Evolutionary conservation across 2,797 vertebrate genomes (phyloP).

Genomic region (Psittacula derbiana): DNA sequence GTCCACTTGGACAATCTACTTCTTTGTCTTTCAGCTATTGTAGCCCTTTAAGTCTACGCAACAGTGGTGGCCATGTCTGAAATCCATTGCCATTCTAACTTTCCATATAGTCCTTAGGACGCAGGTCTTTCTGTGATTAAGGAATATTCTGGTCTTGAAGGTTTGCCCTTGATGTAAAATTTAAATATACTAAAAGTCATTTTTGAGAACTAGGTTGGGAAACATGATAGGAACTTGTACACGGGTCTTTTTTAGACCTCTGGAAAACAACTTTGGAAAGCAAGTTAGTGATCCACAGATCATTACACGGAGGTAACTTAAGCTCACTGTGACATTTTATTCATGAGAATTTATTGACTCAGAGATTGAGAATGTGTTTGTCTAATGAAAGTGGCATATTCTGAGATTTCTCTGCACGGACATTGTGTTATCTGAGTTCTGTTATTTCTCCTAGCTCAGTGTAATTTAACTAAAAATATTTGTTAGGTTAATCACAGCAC

Average conservation of each 20-base stretch:
- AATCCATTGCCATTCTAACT: neutral
- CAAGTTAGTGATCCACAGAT: neutral
- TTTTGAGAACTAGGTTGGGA: neutral
- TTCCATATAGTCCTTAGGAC: neutral
- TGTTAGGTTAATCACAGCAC: neutral
- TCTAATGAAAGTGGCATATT: neutral
- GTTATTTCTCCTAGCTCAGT: neutral
- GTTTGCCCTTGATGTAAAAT: neutral
- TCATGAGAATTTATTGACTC: neutral
- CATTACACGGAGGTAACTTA: neutral
- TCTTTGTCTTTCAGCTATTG: neutral
- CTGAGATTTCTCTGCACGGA: neutral
- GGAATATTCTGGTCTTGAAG: neutral
- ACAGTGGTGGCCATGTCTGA: neutral
- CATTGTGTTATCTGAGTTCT: neutral
- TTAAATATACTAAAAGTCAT: neutral
- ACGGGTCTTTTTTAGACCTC: neutral
- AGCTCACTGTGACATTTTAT: neutral
- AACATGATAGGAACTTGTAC: accelerated
- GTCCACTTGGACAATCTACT: neutral
- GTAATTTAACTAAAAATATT: neutral
- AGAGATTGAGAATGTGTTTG: neutral
- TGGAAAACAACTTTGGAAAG: neutral
- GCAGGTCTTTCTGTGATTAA: neutral
- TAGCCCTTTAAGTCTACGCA: neutral